Evolutionary conservation across 2,888 invertebrate species (phyloP).

Genomic region (Machimus atricapillus): DNA sequence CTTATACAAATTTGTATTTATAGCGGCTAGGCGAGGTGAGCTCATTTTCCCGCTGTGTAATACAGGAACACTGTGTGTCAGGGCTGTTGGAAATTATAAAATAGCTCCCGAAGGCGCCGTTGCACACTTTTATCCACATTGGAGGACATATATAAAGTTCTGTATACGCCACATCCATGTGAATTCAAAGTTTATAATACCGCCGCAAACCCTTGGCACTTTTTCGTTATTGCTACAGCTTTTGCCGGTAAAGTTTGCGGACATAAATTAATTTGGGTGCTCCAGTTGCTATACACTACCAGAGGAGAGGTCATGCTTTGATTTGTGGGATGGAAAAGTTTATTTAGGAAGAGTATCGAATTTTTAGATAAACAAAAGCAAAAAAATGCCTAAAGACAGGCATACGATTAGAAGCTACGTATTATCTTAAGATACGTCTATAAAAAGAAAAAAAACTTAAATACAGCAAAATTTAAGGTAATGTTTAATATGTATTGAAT

Average conservation of each 20-base stretch:
- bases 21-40: slow-evolving; percentile 36
- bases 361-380: not conserved
- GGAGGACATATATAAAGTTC: slow-evolving; percentile 28
- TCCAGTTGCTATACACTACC: slow-evolving; percentile 34
- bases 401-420: not conserved
- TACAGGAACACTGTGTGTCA: not conserved
- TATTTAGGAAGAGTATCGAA: slow-evolving; percentile 25
- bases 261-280: slow-evolving; percentile 46
- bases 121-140: slow-evolving; percentile 39
- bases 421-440: not conserved
- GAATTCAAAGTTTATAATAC: slow-evolving; percentile 38
- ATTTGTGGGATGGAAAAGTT: slow-evolving; percentile 46
- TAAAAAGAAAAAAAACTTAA: not conserved
- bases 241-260: slow-evolving; percentile 45
- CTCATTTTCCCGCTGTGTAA: slow-evolving; percentile 17
- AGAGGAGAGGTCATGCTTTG: slow-evolving; percentile 43
- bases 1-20: slow-evolving; percentile 46
- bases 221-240: slow-evolving; percentile 43
- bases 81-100: slow-evolving; percentile 19
- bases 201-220: slow-evolving; percentile 25
- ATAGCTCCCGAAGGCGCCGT: slow-evolving; percentile 38
- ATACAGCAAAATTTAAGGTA: too few species aligned
- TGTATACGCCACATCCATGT: slow-evolving; percentile 19
- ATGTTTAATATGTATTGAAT: too few species aligned
- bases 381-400: not conserved